A percentile compares a stretch with the other conserved stretches of the same genome.
phyloP scores from a whole-genome alignment of 2,888 invertebrate species.

The Cerastoderma edule region DNA sequence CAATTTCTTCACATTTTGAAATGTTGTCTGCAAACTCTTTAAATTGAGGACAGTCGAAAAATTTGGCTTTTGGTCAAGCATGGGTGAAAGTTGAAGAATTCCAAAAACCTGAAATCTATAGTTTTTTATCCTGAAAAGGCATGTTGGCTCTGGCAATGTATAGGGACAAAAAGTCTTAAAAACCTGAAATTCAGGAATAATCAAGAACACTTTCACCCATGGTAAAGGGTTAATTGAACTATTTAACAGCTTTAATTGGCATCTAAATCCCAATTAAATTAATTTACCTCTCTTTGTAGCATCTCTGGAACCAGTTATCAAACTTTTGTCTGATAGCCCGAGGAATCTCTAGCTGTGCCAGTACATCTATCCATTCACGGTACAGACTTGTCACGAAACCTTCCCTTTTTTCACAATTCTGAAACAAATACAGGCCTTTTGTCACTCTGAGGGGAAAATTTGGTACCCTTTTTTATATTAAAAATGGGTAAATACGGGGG shows the following conservation, averaged over 20 bases:
- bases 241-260: background rate
- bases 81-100: too few species aligned
- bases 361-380: slow-evolving; percentile 7
- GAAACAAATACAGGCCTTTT: too few species aligned
- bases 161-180: background rate
- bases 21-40: too few species aligned
- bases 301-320: slow-evolving; percentile 20
- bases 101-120: too few species aligned
- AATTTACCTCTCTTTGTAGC: slow-evolving; percentile 21
- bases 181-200: background rate
- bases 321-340: background rate
- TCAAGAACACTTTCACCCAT: background rate
- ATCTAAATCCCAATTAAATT: background rate
- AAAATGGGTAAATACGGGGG: too few species aligned
- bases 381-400: background rate
- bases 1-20: too few species aligned
- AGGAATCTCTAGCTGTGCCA: background rate
- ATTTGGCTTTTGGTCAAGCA: too few species aligned
- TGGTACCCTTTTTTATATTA: too few species aligned
- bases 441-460: too few species aligned
- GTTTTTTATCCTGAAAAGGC: too few species aligned
- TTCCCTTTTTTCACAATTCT: slow-evolving; percentile 9
- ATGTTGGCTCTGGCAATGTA: slow-evolving; percentile 2
- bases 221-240: background rate
- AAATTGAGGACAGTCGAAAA: too few species aligned